phyloP scores from a whole-genome alignment of 2,113 vertebrate species.

The Athene noctua region DNA sequence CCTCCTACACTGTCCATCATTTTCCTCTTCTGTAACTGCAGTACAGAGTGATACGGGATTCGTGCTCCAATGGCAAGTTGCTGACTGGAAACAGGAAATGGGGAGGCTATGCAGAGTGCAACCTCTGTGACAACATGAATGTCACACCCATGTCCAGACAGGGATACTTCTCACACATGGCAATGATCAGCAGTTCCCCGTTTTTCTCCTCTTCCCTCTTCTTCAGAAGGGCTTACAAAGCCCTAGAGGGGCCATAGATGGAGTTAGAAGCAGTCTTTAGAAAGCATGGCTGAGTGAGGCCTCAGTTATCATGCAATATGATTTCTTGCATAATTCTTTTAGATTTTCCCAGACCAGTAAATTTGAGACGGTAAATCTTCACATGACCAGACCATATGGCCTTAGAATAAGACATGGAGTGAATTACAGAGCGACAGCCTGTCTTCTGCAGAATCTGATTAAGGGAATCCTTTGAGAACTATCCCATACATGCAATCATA shows the following conservation, averaged over 20 bases:
- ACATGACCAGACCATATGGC: not conserved
- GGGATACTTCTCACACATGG: slow-evolving; percentile 24
- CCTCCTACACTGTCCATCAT: not conserved
- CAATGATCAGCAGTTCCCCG: slow-evolving; percentile 12
- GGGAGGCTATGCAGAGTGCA: slow-evolving; percentile 14
- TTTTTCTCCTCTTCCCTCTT: not conserved
- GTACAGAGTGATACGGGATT: slow-evolving; percentile 20
- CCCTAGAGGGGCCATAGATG: not conserved
- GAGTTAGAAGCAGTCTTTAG: not conserved
- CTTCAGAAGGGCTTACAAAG: not conserved
- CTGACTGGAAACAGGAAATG: slow-evolving; percentile 70
- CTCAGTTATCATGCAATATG: not conserved
- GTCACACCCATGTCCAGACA: slow-evolving; percentile 31
- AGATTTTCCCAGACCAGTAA: not conserved
- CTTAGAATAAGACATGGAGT: not conserved
- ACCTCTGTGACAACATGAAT: slow-evolving; percentile 36
- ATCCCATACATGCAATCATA: not conserved
- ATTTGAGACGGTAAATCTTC: slow-evolving; percentile 25
- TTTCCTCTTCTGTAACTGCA: slow-evolving; percentile 29
- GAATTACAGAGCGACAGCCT: not conserved
- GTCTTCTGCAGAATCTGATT: slow-evolving; percentile 18
- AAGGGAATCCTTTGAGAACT: slow-evolving; percentile 7
- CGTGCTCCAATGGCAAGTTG: slow-evolving; percentile 41
- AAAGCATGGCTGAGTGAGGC: not conserved
- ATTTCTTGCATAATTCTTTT: slow-evolving; percentile 44